Evolutionary conservation across 2,113 vertebrate genomes (phyloP).

Genomic region (Archocentrus centrarchus): DNA sequence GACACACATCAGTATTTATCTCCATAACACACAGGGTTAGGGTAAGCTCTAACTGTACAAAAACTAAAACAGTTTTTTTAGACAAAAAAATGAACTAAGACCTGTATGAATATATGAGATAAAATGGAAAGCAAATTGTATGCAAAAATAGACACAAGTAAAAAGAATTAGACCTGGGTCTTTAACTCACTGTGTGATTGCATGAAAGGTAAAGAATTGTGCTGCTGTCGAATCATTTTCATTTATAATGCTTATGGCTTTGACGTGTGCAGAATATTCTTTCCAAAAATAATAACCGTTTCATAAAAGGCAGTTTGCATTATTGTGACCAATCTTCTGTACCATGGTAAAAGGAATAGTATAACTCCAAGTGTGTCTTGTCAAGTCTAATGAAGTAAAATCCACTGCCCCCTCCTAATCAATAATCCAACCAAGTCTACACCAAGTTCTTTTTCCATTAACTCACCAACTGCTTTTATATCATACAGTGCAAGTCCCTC

Average conservation of each 20-base stretch:
- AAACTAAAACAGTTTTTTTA: background rate
- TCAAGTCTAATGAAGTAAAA: constrained; percentile 2
- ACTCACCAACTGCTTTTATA: background rate
- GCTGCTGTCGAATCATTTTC: background rate
- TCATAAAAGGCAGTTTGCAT: background rate
- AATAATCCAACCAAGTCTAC: background rate
- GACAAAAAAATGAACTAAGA: background rate
- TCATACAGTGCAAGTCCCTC: background rate
- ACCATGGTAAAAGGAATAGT: background rate
- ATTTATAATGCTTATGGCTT: background rate
- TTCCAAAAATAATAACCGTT: background rate
- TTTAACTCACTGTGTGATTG: background rate
- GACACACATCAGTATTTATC: background rate
- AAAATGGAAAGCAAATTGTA: background rate
- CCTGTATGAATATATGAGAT: background rate
- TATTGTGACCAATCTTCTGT: background rate
- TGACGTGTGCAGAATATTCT: background rate
- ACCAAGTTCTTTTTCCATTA: constrained; percentile 11
- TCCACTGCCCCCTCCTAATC: background rate
- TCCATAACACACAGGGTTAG: background rate
- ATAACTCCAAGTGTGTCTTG: background rate
- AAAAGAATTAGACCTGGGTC: background rate
- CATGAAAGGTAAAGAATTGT: background rate
- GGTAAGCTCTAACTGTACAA: background rate
- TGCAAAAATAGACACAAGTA: background rate